Evolutionary conservation across 1,140 invertebrate species (phyloP).

Genomic region (Drosophila miranda): DNA sequence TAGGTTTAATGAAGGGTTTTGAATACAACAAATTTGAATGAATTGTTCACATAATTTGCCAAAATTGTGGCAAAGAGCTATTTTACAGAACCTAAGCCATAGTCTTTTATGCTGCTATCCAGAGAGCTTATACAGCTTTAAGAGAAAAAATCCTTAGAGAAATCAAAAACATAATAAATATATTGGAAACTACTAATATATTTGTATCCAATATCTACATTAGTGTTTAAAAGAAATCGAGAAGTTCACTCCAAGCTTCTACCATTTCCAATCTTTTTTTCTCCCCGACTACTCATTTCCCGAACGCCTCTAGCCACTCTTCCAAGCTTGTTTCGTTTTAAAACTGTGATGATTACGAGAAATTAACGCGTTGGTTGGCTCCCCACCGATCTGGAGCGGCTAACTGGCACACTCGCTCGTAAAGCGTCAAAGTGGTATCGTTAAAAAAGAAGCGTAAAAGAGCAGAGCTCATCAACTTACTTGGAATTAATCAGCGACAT

Average conservation of each 20-base stretch:
- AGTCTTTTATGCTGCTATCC: no score
- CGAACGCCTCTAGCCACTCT: neutral
- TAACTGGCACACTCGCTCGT: slow-evolving; percentile 10
- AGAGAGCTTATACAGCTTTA: no score
- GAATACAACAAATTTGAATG: no score
- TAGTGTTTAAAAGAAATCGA: no score
- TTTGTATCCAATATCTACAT: neutral
- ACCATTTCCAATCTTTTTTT: neutral
- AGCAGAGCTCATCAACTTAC: slow-evolving; percentile 62
- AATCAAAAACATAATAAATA: no score
- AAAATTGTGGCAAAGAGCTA: no score
- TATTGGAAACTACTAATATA: neutral
- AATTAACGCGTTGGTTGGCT: slow-evolving; percentile 26
- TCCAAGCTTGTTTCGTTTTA: neutral
- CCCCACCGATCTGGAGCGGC: neutral
- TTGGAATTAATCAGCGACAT: slow-evolving; percentile 76
- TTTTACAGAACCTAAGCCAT: no score
- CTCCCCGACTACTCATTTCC: neutral
- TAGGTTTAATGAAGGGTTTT: slow-evolving; percentile 4
- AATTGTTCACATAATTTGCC: no score
- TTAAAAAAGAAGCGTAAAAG: slow-evolving; percentile 41
- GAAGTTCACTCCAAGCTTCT: no score
- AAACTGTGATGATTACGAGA: slow-evolving; percentile 36
- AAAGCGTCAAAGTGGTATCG: slow-evolving; percentile 35
- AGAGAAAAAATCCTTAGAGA: no score